Percentiles rank a stretch among this genome's conserved stretches.
Evolutionary conservation across 1,140 invertebrate species (phyloP).

Genomic region (Drosophila repletoides): DNA sequence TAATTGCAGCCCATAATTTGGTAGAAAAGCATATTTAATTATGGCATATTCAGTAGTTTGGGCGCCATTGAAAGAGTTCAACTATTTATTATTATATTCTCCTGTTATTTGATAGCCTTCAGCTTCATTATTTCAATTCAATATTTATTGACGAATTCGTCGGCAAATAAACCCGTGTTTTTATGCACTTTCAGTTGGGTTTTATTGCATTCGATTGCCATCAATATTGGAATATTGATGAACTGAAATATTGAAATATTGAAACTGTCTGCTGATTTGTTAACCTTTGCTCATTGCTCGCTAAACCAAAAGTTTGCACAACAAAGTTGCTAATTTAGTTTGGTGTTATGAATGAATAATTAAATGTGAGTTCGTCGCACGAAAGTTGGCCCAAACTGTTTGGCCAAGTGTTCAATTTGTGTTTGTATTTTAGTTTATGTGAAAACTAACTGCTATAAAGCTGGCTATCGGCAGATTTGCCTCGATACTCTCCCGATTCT

Average conservation of each 20-base stretch:
- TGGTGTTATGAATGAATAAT: constrained; percentile 44
- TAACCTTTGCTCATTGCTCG: constrained; percentile 9
- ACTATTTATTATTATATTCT: not conserved
- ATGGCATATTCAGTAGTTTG: not conserved
- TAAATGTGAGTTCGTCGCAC: constrained; percentile 19
- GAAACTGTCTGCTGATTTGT: constrained; percentile 1
- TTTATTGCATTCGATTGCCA: constrained; percentile 1
- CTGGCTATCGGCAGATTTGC: not conserved
- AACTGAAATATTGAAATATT: not conserved
- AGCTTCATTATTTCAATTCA: not conserved
- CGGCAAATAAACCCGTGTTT: too few relatives aligned
- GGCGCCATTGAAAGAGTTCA: not conserved
- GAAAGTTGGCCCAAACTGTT: constrained; percentile 35
- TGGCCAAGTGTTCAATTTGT: constrained; percentile 22
- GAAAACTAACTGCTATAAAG: constrained; percentile 1
- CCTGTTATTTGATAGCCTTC: not conserved
- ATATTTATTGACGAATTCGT: too few relatives aligned
- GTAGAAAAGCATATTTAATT: constrained; percentile 16
- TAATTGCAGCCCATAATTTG: constrained; percentile 38
- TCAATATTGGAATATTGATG: not conserved
- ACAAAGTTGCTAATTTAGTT: constrained; percentile 40
- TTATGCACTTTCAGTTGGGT: not conserved
- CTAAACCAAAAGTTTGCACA: constrained; percentile 5
- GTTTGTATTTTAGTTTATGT: constrained; percentile 25
- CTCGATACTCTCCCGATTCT: too few relatives aligned